Percentiles rank a stretch among this genome's conserved stretches.
Conservation (phyloP, 2,888 invertebrate genomes). For the Lasioglossum marginatum region DNA sequence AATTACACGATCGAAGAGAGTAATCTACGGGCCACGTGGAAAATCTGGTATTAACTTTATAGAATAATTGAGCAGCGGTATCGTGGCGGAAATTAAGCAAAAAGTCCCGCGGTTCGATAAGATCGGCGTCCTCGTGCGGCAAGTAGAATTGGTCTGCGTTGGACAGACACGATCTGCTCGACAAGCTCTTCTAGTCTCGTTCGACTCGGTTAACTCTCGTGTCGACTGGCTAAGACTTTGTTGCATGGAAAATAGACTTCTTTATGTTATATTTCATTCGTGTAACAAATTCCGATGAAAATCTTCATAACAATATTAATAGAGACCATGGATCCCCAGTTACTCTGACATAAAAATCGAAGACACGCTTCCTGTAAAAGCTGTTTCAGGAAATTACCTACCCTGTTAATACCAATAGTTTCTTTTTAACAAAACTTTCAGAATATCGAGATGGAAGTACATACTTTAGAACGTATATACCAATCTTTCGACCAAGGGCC, state of each 20-base stretch:
- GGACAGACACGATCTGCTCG: background rate
- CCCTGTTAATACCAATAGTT: too few species aligned
- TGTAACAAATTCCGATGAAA: background rate
- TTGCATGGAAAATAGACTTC: background rate
- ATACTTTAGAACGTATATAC: too few species aligned
- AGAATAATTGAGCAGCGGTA: background rate
- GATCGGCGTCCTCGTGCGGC: background rate
- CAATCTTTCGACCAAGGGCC: too few species aligned
- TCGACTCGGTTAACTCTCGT: background rate
- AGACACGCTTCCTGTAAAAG: too few species aligned
- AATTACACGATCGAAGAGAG: background rate
- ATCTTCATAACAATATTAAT: too few species aligned
- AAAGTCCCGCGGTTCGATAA: background rate
- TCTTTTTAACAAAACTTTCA: too few species aligned
- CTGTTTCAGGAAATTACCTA: too few species aligned
- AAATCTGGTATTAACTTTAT: conserved; percentile 2
- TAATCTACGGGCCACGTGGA: background rate
- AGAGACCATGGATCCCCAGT: too few species aligned
- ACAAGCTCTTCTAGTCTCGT: background rate
- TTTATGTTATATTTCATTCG: too few species aligned
- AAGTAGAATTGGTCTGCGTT: background rate
- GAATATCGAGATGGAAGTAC: too few species aligned
- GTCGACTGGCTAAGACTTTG: background rate
- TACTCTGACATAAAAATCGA: too few species aligned
- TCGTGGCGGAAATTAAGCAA: background rate